Base-by-base conservation (phyloP, 2,888 invertebrate genomes). In the Cryptus viduatorius region DNA sequence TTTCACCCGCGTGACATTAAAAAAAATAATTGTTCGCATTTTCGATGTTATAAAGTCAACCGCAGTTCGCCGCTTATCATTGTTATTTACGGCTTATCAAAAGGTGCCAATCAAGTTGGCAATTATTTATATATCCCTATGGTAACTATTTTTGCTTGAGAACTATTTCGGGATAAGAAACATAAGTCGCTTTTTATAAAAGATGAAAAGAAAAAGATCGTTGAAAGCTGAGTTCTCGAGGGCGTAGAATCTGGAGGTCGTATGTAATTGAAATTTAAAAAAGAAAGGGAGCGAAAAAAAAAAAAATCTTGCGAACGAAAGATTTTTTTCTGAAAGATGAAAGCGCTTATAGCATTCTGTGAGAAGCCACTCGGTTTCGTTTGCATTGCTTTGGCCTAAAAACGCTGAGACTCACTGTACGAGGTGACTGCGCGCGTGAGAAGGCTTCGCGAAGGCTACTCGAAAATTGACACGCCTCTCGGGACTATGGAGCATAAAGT, bases 351-450 rank as follows among this genome's bases (percentile, higher is more conserved):
- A 69, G n/a, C 37, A 19, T 50, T 59, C 48, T 61, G 10, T 46
- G 59, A 50, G 59, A 56, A 72, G 77, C 77, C 65, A 46, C 61
- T 67, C 67, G 77, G 59, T 72, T 81, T 72, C 46, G 77, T 84
- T 78, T 77, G 69, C 84, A 73, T 81, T 84, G 77, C 84, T 80
- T 19, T 84, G 84, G 80, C 84, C 84, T 73, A 80, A 81, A 84
- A 84, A 84, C 71, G 61, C 73, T 59, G 29, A 10, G 61, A 37
- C 67, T 42, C 68, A 61, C 61, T 37, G 29, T 24, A 31, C 65
- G 75, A 75, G 56, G 56, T 56, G 56, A 24, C 56, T 56, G 56
- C 56, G 19, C 3, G 72, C 42, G 46, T 31, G 44, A 68, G 72
- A 67, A 83, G 77, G 68, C 61, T 71, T 65, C 44, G 64, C 44